These are phyloP conservation scores for Caenorhabditis drosophilae DNA, from an alignment of 2,888 invertebrate species.

Conservation along the genomic window DNA sequence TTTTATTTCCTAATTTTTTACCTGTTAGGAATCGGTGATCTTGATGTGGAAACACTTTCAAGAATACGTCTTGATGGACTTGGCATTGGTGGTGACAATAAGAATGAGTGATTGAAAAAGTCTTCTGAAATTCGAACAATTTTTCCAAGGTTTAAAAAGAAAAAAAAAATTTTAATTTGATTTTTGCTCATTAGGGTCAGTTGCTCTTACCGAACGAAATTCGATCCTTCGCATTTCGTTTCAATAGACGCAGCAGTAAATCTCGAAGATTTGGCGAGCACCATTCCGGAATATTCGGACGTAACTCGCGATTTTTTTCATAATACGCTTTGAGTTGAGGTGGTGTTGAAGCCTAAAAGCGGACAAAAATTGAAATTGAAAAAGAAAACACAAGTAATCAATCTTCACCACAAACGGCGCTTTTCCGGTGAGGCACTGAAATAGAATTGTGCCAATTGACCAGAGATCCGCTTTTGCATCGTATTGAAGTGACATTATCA, in stretches of 20 bases:
- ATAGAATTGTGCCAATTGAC: constrained; percentile 98
- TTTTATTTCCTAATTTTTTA: no score
- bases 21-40: constrained; percentile 20
- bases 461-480: constrained; percentile 99
- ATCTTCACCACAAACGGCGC: constrained; percentile 81
- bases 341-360: constrained; percentile 86
- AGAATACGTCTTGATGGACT: constrained; percentile 58
- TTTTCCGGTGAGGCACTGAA: constrained; percentile 96
- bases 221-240: constrained; percentile 89
- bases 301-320: constrained; percentile 80
- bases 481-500: constrained; percentile 97
- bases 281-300: constrained; percentile 81
- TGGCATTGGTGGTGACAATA: constrained; percentile 62
- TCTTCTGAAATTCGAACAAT: constrained; percentile 73
- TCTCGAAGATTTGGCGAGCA: constrained; percentile 88
- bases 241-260: constrained; percentile 80
- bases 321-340: constrained; percentile 95
- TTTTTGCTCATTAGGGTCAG: no score
- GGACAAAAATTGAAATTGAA: not conserved
- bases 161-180: not conserved
- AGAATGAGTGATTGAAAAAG: constrained; percentile 92
- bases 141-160: not conserved
- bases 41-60: constrained; percentile 35
- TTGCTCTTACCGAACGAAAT: constrained; percentile 82
- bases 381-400: not conserved